Conservation (phyloP, 2,113 vertebrate genomes). For the Clarias macrocephalus region DNA sequence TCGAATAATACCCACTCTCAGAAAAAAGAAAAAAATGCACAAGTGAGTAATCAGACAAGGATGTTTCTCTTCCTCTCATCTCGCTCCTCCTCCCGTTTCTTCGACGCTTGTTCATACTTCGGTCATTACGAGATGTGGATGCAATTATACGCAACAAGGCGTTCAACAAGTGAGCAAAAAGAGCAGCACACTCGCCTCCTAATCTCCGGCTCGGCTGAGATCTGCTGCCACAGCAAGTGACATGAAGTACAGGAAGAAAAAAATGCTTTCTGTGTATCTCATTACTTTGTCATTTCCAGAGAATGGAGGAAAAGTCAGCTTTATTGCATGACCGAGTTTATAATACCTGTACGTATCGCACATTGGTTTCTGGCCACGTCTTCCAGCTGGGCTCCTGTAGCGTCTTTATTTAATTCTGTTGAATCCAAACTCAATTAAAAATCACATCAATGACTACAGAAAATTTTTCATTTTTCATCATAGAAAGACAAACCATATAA, state of each 20-base stretch:
- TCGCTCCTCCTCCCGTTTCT: not conserved
- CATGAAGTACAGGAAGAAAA: not conserved
- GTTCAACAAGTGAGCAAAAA: conserved; percentile 18
- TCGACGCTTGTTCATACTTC: not conserved
- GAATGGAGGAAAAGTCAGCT: conserved; percentile 13
- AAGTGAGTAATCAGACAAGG: not conserved
- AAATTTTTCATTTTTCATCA: not conserved
- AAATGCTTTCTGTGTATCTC: not conserved
- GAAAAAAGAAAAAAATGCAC: not conserved
- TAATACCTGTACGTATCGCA: not conserved
- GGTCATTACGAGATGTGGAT: not conserved
- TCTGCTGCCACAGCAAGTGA: conserved; percentile 6
- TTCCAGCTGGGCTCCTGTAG: not conserved
- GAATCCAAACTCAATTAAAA: no score
- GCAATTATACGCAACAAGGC: not conserved
- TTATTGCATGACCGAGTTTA: conserved; percentile 2
- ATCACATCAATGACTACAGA: not conserved
- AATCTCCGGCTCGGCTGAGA: conserved; percentile 23
- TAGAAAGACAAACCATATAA: not conserved
- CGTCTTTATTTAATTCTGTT: not conserved
- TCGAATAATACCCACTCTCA: no score
- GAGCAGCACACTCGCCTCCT: not conserved
- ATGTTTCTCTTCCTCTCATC: not conserved
- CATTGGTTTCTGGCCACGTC: not conserved
- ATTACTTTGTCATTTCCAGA: conserved; percentile 15